phyloP scores from a whole-genome alignment of 2,888 invertebrate species.

The Tachina grossa region DNA sequence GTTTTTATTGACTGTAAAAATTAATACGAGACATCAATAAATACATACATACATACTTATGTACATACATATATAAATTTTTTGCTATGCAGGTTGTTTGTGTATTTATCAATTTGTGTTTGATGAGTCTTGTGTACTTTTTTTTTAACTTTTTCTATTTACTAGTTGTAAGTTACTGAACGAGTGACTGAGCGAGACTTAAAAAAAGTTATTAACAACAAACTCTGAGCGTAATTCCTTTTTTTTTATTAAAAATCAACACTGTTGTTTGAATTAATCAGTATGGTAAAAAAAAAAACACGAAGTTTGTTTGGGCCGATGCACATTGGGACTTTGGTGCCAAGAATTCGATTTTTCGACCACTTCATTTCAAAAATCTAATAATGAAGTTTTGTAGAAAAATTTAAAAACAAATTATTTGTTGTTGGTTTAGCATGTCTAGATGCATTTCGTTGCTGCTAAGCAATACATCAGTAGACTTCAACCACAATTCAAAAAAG shows the following conservation, averaged over 20 bases:
- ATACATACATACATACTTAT: not conserved
- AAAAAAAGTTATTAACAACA: slow-evolving; percentile 29
- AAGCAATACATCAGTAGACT: too few species aligned
- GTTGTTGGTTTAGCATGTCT: too few species aligned
- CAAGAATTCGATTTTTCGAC: too few species aligned
- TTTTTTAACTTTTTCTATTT: slow-evolving; percentile 38
- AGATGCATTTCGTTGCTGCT: too few species aligned
- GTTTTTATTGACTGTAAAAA: slow-evolving; percentile 47
- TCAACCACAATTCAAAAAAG: too few species aligned
- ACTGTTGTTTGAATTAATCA: slow-evolving; percentile 40
- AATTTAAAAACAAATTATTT: too few species aligned
- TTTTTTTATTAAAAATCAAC: slow-evolving; percentile 13
- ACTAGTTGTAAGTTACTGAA: slow-evolving; percentile 22
- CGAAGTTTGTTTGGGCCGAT: slow-evolving; percentile 49
- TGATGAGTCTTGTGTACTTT: slow-evolving; percentile 40
- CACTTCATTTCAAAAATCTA: too few species aligned
- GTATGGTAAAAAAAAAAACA: not conserved
- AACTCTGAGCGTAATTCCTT: slow-evolving; percentile 10
- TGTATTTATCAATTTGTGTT: slow-evolving; percentile 45
- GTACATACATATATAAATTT: not conserved
- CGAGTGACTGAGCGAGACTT: slow-evolving; percentile 7
- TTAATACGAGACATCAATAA: slow-evolving; percentile 41
- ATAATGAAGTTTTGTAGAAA: too few species aligned
- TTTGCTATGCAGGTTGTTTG: slow-evolving; percentile 17
- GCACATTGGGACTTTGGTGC: not conserved